Evolutionary conservation across 2,797 vertebrate species (phyloP), one percentile per base, ranked within the genome.

Genomic region (Acipenser ruthenus): DNA sequence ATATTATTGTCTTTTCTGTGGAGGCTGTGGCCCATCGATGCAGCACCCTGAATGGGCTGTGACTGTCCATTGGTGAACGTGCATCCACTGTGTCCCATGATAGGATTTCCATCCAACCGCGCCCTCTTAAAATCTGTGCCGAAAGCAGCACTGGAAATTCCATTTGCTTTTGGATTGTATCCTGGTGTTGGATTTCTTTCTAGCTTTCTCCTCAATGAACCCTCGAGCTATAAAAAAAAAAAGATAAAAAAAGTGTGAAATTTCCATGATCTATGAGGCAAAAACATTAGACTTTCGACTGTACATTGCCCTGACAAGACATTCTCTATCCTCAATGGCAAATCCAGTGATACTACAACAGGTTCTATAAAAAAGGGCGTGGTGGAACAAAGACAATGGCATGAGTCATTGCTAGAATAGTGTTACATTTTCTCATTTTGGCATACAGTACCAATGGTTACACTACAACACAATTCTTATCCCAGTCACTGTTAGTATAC

Each of bases 131-230:
- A 91, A 77, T 96, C 91, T 5, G 92, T 85, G 58, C 77, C 81
- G 59, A 93, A 86, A 1, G 90, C 86, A 65, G 74, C 86, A 65
- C 92, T 92, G 0, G 91, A 87, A 70, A 94, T 87, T 50, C 93
- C 94, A 61, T 96, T 97, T 72, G 91, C 88, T 70, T 94, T 94
- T 13, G 90, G 83, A 68, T 70, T 77, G 55, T 89, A 91, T 72
- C 85, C 88, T 13, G 93, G 82, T 0, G 87, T 83, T 65, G 89
- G 80, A 72, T 92, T 93, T 10, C 93, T 92, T 65, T 93, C 93
- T 64, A 97, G 77, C 78, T 97, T 99, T 79, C 95, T 92, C 72
- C 95, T 93, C 74, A 99, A 84, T 65, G 95, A 94, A 58, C 96
- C 95, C 74, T 96, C 94, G 67, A 97, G 91, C 95, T 99, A 89